Conservation (phyloP, 2,797 vertebrate genomes). For the Acomys russatus region DNA sequence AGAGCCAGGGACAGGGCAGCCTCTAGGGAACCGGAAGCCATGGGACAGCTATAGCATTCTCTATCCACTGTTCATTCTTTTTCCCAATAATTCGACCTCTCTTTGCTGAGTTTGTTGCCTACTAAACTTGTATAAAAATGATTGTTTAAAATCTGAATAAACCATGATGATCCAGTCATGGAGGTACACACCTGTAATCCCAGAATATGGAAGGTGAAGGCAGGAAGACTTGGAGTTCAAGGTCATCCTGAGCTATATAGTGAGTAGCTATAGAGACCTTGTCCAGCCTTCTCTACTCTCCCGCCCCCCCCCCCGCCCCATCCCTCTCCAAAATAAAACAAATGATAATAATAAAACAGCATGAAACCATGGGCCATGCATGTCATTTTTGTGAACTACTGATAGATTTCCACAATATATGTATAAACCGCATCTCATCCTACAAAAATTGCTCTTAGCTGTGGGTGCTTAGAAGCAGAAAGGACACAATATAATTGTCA, state of each 20-base stretch:
- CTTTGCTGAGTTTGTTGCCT: not conserved
- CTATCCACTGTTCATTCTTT: not conserved
- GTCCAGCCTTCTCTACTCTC: not conserved
- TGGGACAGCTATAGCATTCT: not conserved
- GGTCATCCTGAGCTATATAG: not conserved
- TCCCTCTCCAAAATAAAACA: not conserved
- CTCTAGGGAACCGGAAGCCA: not conserved
- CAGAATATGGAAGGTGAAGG: not conserved
- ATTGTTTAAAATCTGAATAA: not conserved
- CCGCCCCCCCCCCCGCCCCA: not conserved
- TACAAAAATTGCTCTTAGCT: not conserved
- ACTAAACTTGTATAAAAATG: not conserved
- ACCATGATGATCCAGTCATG: not conserved
- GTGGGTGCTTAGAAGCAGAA: not conserved
- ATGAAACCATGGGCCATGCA: not conserved
- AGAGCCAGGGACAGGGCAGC: not conserved
- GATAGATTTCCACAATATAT: not conserved
- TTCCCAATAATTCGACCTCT: not conserved
- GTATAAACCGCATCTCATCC: not conserved
- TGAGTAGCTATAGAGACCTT: no score
- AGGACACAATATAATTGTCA: not conserved
- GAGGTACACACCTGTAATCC: not conserved
- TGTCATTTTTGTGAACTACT: not conserved
- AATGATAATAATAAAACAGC: not conserved
- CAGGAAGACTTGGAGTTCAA: not conserved